Evolutionary conservation across 2,797 vertebrate genomes (phyloP).

Genomic region (Cyclopterus lumpus): DNA sequence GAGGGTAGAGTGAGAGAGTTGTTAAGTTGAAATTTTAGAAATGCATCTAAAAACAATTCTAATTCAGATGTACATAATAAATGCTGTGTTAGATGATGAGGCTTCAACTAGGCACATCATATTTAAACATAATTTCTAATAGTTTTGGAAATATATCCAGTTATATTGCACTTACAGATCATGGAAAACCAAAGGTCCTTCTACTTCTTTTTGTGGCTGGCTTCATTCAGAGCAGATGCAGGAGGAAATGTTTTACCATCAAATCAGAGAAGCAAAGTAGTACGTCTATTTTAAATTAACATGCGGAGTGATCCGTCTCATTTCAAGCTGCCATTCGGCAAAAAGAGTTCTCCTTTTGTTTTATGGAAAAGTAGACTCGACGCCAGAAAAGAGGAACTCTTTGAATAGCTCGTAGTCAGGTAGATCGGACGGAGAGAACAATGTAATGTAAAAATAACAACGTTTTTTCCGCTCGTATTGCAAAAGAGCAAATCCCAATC

Average conservation of each 20-base stretch:
- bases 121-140: no score
- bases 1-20: no score
- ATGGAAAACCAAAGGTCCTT: no score
- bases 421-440: not conserved
- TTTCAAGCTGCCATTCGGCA: not conserved
- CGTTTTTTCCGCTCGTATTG: not conserved
- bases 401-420: no score
- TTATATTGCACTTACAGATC: no score
- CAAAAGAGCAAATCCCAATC: constrained; percentile 32
- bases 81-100: no score
- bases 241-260: not conserved
- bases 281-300: constrained; percentile 5
- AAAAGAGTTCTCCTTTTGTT: not conserved
- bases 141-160: no score
- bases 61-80: no score
- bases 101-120: no score
- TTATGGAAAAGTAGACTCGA: not conserved
- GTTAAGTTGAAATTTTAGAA: no score
- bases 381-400: not conserved
- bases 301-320: not conserved
- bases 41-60: no score
- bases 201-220: no score
- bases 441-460: constrained; percentile 5
- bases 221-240: not conserved
- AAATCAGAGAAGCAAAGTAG: not conserved